These are phyloP conservation scores for Mus minutoides DNA, from an alignment of 2,797 vertebrate genomes.

Conservation along the genomic window DNA sequence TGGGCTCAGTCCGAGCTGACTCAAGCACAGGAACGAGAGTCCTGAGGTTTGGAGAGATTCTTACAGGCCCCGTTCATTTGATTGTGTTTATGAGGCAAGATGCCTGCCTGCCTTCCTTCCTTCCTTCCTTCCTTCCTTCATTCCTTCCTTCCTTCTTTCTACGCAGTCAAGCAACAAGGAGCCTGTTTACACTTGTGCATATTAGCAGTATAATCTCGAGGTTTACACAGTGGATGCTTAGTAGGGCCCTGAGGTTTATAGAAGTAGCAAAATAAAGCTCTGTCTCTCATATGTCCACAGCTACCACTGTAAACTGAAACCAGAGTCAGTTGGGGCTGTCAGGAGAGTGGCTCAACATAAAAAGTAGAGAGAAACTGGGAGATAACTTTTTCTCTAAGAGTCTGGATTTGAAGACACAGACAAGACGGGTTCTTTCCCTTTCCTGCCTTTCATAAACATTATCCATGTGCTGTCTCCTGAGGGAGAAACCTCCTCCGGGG, in stretches of 20 bases:
- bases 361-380: neutral
- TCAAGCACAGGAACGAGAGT: neutral
- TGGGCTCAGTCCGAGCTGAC: no score
- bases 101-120: no score
- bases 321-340: fast-evolving
- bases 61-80: fast-evolving
- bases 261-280: neutral
- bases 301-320: no score
- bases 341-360: neutral
- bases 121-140: no score
- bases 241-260: neutral
- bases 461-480: fast-evolving
- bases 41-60: neutral
- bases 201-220: neutral
- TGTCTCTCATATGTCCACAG: neutral
- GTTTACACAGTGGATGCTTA: neutral
- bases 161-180: fast-evolving
- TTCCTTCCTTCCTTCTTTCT: neutral
- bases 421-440: fast-evolving
- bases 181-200: neutral
- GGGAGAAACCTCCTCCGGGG: fast-evolving
- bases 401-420: neutral
- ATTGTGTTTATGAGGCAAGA: neutral
- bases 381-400: neutral
- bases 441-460: fast-evolving